These are phyloP conservation scores for Pontoporia blainvillei DNA, from an alignment of 2,113 vertebrate species.

Conservation along the genomic window DNA sequence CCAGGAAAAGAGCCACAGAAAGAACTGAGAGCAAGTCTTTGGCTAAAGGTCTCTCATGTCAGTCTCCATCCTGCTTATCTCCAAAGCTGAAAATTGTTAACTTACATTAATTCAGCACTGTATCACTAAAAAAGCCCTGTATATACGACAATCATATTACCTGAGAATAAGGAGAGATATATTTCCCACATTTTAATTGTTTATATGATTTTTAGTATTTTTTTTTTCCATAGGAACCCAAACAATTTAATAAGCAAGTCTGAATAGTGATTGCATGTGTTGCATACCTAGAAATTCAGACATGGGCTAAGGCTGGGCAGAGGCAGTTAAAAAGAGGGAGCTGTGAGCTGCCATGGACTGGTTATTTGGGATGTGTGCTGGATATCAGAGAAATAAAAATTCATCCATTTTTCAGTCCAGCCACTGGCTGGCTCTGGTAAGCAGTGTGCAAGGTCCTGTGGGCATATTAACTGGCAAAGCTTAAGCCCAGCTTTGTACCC, in stretches of 20 bases:
- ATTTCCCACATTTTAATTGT: background rate
- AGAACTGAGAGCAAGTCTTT: background rate
- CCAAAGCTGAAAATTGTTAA: background rate
- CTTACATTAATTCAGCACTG: background rate
- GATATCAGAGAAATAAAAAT: background rate
- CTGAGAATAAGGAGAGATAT: background rate
- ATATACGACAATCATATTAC: background rate
- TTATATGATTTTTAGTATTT: background rate
- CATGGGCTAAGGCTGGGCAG: rapidly evolving
- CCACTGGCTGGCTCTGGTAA: background rate
- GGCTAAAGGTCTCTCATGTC: background rate
- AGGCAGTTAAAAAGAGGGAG: background rate
- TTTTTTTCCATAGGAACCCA: background rate
- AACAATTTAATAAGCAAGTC: background rate
- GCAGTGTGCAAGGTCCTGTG: background rate
- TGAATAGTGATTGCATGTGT: background rate
- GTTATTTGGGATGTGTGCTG: background rate
- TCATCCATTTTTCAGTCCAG: background rate
- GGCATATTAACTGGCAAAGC: background rate
- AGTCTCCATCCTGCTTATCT: background rate
- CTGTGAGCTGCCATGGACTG: rapidly evolving
- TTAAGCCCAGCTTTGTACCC: background rate
- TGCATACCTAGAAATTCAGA: background rate
- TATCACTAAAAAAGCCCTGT: background rate
- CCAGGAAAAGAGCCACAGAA: background rate